Evolutionary conservation across 2,113 vertebrate species (phyloP).

Genomic region (Mus pahari): DNA sequence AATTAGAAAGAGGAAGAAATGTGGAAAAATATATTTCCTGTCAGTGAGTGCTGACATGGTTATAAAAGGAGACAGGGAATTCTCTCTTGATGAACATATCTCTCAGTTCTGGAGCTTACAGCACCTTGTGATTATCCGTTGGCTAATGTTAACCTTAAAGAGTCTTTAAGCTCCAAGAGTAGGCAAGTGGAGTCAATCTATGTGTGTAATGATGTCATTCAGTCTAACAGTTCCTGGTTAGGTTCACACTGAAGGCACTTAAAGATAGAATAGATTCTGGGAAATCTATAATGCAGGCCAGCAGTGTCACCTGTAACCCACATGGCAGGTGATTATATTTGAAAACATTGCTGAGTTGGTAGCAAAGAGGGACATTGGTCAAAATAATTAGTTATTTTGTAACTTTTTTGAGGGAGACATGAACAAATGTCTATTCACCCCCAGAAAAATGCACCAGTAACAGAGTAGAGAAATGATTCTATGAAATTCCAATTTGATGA

Average conservation of each 20-base stretch:
- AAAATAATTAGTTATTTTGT: neutral
- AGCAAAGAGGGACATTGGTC: neutral
- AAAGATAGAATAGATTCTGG: neutral
- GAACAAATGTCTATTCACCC: neutral
- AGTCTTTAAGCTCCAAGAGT: neutral
- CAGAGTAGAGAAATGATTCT: neutral
- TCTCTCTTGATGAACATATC: neutral
- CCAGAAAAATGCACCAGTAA: no score
- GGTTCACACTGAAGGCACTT: neutral
- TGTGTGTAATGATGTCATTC: neutral
- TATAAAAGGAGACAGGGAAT: neutral
- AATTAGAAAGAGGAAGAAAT: neutral
- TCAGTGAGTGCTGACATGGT: neutral
- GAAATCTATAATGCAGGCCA: neutral
- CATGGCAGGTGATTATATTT: neutral
- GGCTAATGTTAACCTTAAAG: neutral
- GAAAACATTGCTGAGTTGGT: neutral
- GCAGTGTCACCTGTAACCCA: neutral
- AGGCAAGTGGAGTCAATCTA: neutral
- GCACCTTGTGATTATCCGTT: neutral
- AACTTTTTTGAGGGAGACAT: neutral
- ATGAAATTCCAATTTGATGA: neutral
- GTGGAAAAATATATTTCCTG: neutral
- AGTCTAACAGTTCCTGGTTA: neutral
- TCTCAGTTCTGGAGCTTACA: neutral